Percentiles rank a stretch among this genome's conserved stretches.
Evolutionary conservation across 2,888 invertebrate species (phyloP).

Genomic region (Andrena marginata): DNA sequence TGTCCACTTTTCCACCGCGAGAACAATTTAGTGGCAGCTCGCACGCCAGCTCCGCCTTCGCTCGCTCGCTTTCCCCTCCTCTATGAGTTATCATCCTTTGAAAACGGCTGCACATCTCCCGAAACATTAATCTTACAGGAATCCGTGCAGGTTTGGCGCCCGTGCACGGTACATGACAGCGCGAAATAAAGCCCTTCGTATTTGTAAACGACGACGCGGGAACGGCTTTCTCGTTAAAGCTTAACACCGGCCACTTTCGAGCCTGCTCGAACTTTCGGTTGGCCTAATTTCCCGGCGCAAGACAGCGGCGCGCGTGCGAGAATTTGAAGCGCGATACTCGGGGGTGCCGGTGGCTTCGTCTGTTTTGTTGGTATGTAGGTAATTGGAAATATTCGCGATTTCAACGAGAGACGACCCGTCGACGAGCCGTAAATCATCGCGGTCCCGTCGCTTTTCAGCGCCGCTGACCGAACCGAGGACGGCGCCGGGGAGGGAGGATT

Average conservation of each 20-base stretch:
- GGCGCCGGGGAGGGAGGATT: not conserved
- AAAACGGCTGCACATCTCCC: conserved; percentile 68
- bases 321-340: not conserved
- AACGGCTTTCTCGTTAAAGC: conserved; percentile 47
- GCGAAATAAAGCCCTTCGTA: conserved; percentile 60
- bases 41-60: conserved; percentile 60
- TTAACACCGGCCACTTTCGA: conserved; percentile 44
- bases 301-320: not conserved
- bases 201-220: conserved; percentile 55
- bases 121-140: conserved; percentile 71
- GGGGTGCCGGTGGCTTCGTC: not conserved
- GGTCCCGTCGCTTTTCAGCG: not conserved
- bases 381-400: conserved; percentile 15
- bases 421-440: not conserved
- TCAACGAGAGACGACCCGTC: not conserved
- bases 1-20: conserved; percentile 66
- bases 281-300: conserved; percentile 11
- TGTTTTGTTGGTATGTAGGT: not conserved
- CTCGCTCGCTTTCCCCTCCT: conserved; percentile 11
- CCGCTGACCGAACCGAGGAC: not conserved
- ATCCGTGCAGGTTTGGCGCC: conserved; percentile 62
- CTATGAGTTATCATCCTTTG: conserved; percentile 70
- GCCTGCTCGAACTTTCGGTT: conserved; percentile 34
- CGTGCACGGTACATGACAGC: conserved; percentile 55
- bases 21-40: conserved; percentile 71